Base-by-base conservation (phyloP, 2,888 invertebrate genomes). In the Pseudococcus jackbeardsleyi region DNA sequence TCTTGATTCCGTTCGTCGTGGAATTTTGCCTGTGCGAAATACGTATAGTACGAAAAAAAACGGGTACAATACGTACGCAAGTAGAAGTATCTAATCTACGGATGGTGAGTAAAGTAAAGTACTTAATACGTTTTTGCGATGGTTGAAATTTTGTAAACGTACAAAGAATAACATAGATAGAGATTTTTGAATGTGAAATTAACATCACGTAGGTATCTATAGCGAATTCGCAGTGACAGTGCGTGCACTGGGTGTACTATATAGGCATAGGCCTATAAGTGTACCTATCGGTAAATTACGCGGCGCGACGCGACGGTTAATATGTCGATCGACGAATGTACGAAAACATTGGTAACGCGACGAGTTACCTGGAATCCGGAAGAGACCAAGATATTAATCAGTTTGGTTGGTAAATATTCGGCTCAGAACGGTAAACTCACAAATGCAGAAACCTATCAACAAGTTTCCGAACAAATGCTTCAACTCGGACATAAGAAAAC, bases 361-460 rank as follows among this genome's bases (percentile, higher is more conserved):
- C 48, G 88, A 39, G 82, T 88, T 84, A 88, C 84, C 22, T 88
- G 88, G 88, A 82, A 84, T 85, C 84, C 79, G 17, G 82, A 85
- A 22, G 88, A 88, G 17, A 88, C 88, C n/a, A 88, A 88, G 19
- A 59, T 64, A 15, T 48, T 88, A 22, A 88, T 88, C 46, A 85
- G 84, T n/a, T 42, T 88, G 39, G 88, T 84, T n/a, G 88, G 88
- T 0, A 48, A 84, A 17, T n/a, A 64, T n/a, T 82, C 84, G 82
- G 33, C 64, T 0, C 72, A 72, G 33, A 72, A 72, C 15, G 72
- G 72, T 17, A 72, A 72, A 17, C 72, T 72, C 15, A 88, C 84
- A 17, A 88, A 88, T 12, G 50, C 82, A 17, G 88, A 88, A 84
- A 84, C 84, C 42, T 88, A 88, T 84, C 79, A 82, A 54, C 84